Base-by-base conservation (phyloP, 2,113 vertebrate genomes). In the Tragelaphus buxtoni region DNA sequence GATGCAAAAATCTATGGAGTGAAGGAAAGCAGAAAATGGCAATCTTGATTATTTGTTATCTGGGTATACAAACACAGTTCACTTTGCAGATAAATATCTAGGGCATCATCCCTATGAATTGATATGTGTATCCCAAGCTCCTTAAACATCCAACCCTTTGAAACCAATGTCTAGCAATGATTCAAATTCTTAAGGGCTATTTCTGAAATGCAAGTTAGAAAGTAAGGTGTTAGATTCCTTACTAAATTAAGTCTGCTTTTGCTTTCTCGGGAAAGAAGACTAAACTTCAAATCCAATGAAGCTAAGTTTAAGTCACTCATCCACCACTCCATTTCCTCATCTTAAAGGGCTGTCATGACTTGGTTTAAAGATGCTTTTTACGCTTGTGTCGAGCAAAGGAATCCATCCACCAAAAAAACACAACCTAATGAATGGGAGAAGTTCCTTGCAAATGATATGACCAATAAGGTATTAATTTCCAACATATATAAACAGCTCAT, bases 1-100 rank as follows among this genome's bases (percentile, higher is more conserved):
- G 93, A 85, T 88, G 81, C 39, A 90, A 96, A 96, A 93, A 92
- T 85, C 96, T 88, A n/a, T 80, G 77, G 81, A 42, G 89, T 65
- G 90, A 94, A 94, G 53, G 60, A 91, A 91, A 89, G 79, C 77
- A 95, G 97, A 89, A 79, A 79, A 58, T 12, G 3, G 24, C 18
- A 9, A 2, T 28, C 53, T 87, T 61, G 13, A 42, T 53, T 91
- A 51, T 47, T 91, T 83, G 74, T 16, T 85, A 74, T 49, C 39
- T 35, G 58, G 76, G 69, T 91, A 30, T 17, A 55, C 39, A 93
- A 93, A 90, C 69, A 84, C 32, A 80, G 77, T 14, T 83, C 18
- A 5, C 16, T 55, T 20, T 4, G 16, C n/a, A 84, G 58, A 47
- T 69, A 51, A 91, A 22, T 26, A 69, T 9, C 60, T n/a, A 42